A percentile compares a stretch with the other conserved stretches of the same genome.
These are phyloP conservation scores for Rhagonycha fulva DNA, from an alignment of 2,888 invertebrate genomes.

Conservation along the genomic window DNA sequence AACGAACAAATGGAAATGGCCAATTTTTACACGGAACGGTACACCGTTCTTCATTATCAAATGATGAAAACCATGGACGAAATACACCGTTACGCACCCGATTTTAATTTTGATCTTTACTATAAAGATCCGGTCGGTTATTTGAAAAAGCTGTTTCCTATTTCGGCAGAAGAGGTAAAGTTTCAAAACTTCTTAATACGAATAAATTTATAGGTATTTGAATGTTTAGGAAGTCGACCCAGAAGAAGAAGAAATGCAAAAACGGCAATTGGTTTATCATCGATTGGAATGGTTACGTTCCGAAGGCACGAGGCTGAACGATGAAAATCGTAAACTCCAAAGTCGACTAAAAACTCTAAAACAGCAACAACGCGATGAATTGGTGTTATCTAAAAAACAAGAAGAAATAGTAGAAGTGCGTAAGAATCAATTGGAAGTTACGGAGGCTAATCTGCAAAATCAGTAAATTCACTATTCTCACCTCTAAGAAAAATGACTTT, in stretches of 20 bases:
- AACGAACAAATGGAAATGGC: slow-evolving; percentile 51
- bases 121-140: slow-evolving; percentile 41
- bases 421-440: slow-evolving; percentile 41
- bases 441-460: slow-evolving; percentile 45
- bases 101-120: slow-evolving; percentile 51
- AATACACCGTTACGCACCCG: slow-evolving; percentile 45
- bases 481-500: background rate
- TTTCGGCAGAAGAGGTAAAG: slow-evolving; percentile 26
- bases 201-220: background rate
- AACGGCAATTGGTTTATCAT: slow-evolving; percentile 51
- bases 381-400: slow-evolving; percentile 35
- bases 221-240: slow-evolving; percentile 6
- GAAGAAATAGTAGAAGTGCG: slow-evolving; percentile 43
- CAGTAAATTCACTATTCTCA: slow-evolving; percentile 37
- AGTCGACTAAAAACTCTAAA: slow-evolving; percentile 45
- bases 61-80: slow-evolving; percentile 50
- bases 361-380: slow-evolving; percentile 42
- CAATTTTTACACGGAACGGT: slow-evolving; percentile 45
- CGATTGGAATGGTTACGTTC: slow-evolving; percentile 51
- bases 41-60: slow-evolving; percentile 42
- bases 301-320: slow-evolving; percentile 49
- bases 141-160: slow-evolving; percentile 40
- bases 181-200: background rate
- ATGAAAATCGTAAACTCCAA: slow-evolving; percentile 49
- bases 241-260: slow-evolving; percentile 44